Percentiles rank a stretch among this genome's conserved stretches.
Conservation (phyloP, 2,797 vertebrate species). For the Myotis vivesi region DNA sequence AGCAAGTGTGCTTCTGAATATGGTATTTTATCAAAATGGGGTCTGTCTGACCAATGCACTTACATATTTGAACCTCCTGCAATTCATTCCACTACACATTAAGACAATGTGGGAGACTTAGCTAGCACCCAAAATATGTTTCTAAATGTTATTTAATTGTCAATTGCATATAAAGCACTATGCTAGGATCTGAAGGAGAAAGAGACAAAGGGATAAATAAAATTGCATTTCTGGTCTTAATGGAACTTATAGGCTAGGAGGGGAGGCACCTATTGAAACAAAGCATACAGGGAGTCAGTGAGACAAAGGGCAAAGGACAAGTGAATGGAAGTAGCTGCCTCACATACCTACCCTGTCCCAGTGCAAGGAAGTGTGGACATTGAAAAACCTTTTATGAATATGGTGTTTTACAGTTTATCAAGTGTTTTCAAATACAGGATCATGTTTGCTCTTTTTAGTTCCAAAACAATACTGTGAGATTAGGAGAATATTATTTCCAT, state of each 20-base stretch:
- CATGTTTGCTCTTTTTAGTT: neutral
- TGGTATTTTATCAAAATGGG: slow-evolving; percentile 38
- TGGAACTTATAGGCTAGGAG: neutral
- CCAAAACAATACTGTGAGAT: neutral
- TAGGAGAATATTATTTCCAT: neutral
- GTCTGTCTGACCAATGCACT: neutral
- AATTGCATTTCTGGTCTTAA: neutral
- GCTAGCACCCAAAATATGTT: neutral
- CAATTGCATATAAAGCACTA: neutral
- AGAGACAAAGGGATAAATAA: neutral
- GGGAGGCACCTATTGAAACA: neutral
- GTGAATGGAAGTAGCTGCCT: neutral
- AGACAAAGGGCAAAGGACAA: neutral
- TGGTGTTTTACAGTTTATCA: neutral
- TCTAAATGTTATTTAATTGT: slow-evolving; percentile 16
- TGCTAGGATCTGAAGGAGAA: neutral
- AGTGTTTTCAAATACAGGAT: neutral
- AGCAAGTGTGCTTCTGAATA: slow-evolving; percentile 35
- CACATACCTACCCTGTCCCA: neutral
- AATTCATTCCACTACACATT: neutral
- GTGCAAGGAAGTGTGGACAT: neutral
- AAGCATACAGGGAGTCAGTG: neutral
- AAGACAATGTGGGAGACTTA: slow-evolving; percentile 1
- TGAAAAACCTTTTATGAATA: neutral
- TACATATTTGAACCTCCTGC: neutral